phyloP scores from a whole-genome alignment of 92 coral and sea anemone species.

The Diadumene lineata region DNA sequence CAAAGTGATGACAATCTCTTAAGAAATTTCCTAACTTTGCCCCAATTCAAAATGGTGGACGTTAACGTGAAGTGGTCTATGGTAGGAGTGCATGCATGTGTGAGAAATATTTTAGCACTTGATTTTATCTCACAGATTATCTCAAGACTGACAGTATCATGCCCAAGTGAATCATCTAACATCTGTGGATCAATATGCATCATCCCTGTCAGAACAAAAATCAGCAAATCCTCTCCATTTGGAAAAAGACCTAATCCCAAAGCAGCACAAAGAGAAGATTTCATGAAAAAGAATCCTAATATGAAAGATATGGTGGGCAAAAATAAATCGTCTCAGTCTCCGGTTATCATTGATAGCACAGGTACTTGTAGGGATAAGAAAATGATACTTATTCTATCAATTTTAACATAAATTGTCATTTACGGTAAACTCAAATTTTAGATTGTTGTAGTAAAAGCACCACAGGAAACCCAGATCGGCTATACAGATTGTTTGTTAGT shows the following conservation, averaged over 20 bases:
- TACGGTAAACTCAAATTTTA: too few relatives aligned
- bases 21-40: too few relatives aligned
- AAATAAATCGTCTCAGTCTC: constrained; percentile 28
- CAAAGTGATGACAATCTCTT: too few relatives aligned
- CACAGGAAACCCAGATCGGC: too few relatives aligned
- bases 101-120: too few relatives aligned
- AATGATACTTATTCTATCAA: too few relatives aligned
- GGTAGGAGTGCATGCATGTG: not conserved
- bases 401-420: too few relatives aligned
- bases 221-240: constrained; percentile 87
- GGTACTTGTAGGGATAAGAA: too few relatives aligned
- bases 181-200: constrained; percentile 50
- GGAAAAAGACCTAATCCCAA: constrained; percentile 66
- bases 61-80: not conserved
- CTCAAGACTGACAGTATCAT: constrained; percentile 20
- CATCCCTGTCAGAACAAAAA: constrained; percentile 63
- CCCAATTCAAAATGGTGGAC: not conserved
- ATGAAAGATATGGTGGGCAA: constrained; percentile 43
- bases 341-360: constrained; percentile 58
- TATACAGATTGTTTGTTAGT: too few relatives aligned
- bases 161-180: constrained; percentile 9
- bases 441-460: too few relatives aligned
- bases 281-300: constrained; percentile 46
- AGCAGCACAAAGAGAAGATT: constrained; percentile 58
- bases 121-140: constrained; percentile 8